Conservation (phyloP, 2,113 vertebrate species). For the Atherinomorus stipes region DNA sequence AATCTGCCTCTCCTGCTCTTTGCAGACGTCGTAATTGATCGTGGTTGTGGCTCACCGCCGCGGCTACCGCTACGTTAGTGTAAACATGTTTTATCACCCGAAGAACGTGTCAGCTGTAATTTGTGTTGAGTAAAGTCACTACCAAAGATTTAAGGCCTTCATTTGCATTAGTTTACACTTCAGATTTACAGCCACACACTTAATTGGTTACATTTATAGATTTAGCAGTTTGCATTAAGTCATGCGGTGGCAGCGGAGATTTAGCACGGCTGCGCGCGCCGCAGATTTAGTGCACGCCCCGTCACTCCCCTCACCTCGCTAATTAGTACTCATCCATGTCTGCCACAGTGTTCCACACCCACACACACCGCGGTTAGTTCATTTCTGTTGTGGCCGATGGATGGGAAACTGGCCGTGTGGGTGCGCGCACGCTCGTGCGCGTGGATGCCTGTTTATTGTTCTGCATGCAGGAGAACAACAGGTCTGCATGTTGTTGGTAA, state of each 20-base stretch:
- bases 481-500: neutral
- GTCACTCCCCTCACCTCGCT: slow-evolving; percentile 31
- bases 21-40: neutral
- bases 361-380: slow-evolving; percentile 13
- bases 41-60: neutral
- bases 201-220: slow-evolving; percentile 66
- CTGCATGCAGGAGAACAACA: neutral
- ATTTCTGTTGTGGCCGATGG: slow-evolving; percentile 28
- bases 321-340: slow-evolving; percentile 25
- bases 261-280: slow-evolving; percentile 19
- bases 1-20: neutral
- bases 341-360: neutral
- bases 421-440: neutral
- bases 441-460: neutral
- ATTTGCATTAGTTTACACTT: slow-evolving; percentile 30
- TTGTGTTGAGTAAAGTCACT: slow-evolving; percentile 28
- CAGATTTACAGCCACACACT: slow-evolving; percentile 40
- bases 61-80: neutral
- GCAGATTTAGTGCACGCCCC: slow-evolving; percentile 38
- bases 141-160: slow-evolving; percentile 46
- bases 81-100: slow-evolving; percentile 13
- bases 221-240: slow-evolving; percentile 58
- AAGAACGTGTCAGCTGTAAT: slow-evolving; percentile 34
- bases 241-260: slow-evolving; percentile 41
- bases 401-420: slow-evolving; percentile 16